Evolutionary conservation across 2,888 invertebrate genomes (phyloP), one percentile per base, ranked within the genome.

Genomic region (Tetropium fuscum): DNA sequence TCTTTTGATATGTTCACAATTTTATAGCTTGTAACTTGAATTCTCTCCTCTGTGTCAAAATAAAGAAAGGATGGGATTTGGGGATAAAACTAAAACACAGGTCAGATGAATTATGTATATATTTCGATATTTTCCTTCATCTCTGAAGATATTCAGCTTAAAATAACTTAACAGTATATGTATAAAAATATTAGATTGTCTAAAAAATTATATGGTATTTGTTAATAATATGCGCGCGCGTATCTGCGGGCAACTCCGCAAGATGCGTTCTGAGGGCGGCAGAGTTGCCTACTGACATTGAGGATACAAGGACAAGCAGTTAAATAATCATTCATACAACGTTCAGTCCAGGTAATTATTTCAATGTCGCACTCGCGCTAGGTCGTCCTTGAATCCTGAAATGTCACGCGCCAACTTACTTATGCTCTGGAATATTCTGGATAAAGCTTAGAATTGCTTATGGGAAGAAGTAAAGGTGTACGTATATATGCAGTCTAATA

Each of bases 261-360:
- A 34, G 30, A 53, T 6, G 43, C 20, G 0, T 25, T 16, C 27
- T 47, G 20, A 19, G 15, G 27, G 49, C 22, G 49, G 71, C 74
- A 72, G 71, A 74, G 70, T 59, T 67, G 63, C 58, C 70, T 67
- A 71, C 67, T 53, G 64, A 69, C 73, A 73, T 69, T 63, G 68
- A 74, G 77, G 81, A 78, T 71, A 75, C 77, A 69, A 80, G 81
- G 80, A 80, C 79, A 81, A 81, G 81, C 81, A 68, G 70, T 78
- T 79, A 78, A 78, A 78, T 79, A 78, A 63, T 65, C 77, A 75
- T 58, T 63, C 76, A 73, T 60, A 53, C 70, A 61, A 45, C 66
- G 63, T 66, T 70, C 63, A 58, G 51, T 44, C 65, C 63, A 48
- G 45, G 47, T 54, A 19, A 53, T 58, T 34, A 18, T 27, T 53